Evolutionary conservation across 2,797 vertebrate species (phyloP), one percentile per base, ranked within the genome.

Genomic region (Cryptoprocta ferox): DNA sequence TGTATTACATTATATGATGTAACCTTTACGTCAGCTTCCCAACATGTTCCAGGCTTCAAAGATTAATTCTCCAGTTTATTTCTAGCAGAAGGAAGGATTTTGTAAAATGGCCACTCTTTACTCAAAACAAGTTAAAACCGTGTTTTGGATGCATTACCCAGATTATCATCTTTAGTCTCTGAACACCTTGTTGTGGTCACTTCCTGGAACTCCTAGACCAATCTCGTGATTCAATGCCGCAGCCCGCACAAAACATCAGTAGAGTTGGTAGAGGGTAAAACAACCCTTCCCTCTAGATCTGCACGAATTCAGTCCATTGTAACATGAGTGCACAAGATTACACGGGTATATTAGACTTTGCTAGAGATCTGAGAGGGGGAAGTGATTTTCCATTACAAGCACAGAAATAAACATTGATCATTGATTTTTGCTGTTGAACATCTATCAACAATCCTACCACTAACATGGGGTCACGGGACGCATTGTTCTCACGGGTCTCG

Each of bases 91-190:
- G 50, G 14, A 35, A 92, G 15, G 18, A 70, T 9, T 85, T 76
- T 53, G 18, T 89, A 63, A 84, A 70, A 59, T 94, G 59, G 21
- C 21, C n/a, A 76, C 9, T 37, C 13, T 75, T 85, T 75, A 80
- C 32, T 75, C 18, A 53, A 92, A 75, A 96, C 30, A 85, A 11
- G 73, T 71, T 83, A 93, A 87, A 93, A 80, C 37, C 78, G 24
- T 8, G 28, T 76, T 88, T 87, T 63, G 10, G 37, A 61, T 70
- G 10, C 3, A 68, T 89, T 81, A 70, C 2, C 50, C 50, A 80
- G 6, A 85, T 93, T 70, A 88, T 24, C 14, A 56, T 45, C 2
- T 93, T 63, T 76, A 45, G 35, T 16, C 5, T 84, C 37, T 30
- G 8, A 89, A 79, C 18, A 28, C 7, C 35, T 73, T 66, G 19